Percentiles rank a stretch among this genome's conserved stretches.
Evolutionary conservation across 64 coral and sea anemone species (phyloP).

Genomic region (Stylophora pistillata): DNA sequence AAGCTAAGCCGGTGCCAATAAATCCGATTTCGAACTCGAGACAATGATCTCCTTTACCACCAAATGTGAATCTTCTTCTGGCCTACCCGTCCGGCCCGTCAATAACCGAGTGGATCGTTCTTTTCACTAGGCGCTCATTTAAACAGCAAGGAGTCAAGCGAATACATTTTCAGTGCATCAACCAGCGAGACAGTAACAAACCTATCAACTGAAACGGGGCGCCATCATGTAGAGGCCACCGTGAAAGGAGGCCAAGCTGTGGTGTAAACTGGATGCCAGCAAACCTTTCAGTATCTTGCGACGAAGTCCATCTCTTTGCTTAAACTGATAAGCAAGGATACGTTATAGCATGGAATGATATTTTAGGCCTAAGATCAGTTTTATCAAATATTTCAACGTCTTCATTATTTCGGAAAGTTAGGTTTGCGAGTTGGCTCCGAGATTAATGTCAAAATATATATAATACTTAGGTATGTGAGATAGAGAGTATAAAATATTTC

Average conservation of each 20-base stretch:
- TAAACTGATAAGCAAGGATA: too few relatives aligned
- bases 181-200: background rate
- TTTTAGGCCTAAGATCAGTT: too few relatives aligned
- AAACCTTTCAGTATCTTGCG: background rate
- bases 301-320: too few relatives aligned
- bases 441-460: background rate
- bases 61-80: too few relatives aligned
- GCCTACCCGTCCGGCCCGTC: too few relatives aligned
- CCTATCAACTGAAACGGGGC: background rate
- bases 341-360: too few relatives aligned
- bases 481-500: background rate
- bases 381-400: too few relatives aligned
- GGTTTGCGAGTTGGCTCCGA: background rate
- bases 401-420: too few relatives aligned
- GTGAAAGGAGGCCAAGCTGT: background rate
- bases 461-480: background rate
- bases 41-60: too few relatives aligned
- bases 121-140: background rate
- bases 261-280: background rate
- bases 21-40: too few relatives aligned
- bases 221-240: background rate
- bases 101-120: background rate
- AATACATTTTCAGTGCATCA: slow-evolving; percentile 7
- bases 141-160: slow-evolving; percentile 25
- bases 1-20: too few relatives aligned